Evolutionary conservation across 2,888 invertebrate genomes (phyloP), one percentile per base, ranked within the genome.

Genomic region (Graphium colonna): DNA sequence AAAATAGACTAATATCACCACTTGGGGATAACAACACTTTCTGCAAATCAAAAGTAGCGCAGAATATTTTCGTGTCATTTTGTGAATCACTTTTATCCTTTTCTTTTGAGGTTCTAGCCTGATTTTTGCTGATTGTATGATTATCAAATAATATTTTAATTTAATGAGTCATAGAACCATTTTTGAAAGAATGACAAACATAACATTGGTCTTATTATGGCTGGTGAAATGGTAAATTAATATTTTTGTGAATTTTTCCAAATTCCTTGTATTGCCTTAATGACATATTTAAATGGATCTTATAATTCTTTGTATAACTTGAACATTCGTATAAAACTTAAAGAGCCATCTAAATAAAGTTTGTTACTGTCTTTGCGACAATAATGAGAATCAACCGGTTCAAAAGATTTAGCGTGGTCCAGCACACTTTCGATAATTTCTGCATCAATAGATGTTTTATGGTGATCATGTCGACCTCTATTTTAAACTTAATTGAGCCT

Each of bases 301-400:
- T 7, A 28, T 8, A 4, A 28, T 28, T 28, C 28, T 28, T 56
- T 50, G 21, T 56, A 52, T 50, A 52, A 52, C 8, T 52, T 52
- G 7, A 43, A 52, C 55, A 57, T 53, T 13, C 54, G 55, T 2
- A 12, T 52, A 46, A 60, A 58, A 45, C 45, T 60, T 56, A 55
- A 56, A 7, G 58, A 52, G 10, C 56, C 55, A 33, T 57, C 53
- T 49, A 53, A 58, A 54, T 59, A 52, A 52, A 56, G 50, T 51
- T 59, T 59, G 43, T 48, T 56, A 26, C 17, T 52, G 8, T 48
- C 44, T 49, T 56, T 49, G 26, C 52, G 51, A 33, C 43, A 47
- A 45, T 56, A 51, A 21, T 56, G 56, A 31, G 56, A 52, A 36
- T 52, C 48, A 1, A 56, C 44, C 10, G 44, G 52, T 21, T 48